Evolutionary conservation across 2,888 invertebrate genomes (phyloP).

Genomic region (Barypeithes pellucidus): DNA sequence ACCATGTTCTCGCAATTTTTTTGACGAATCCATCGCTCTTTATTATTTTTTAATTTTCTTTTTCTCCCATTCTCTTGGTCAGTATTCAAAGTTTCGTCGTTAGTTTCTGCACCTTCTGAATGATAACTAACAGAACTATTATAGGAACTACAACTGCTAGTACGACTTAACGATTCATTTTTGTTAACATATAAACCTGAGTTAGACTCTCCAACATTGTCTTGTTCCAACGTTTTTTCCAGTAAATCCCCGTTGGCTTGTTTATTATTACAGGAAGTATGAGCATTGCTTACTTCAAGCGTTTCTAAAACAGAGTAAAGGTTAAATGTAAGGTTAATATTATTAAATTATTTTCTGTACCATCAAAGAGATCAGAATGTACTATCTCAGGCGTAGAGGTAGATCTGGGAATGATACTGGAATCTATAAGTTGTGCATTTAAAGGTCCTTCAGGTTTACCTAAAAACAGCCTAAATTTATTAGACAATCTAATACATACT

Average conservation of each 20-base stretch:
- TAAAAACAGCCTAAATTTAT: not conserved
- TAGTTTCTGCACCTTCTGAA: not conserved
- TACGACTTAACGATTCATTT: not conserved
- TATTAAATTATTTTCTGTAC: not conserved
- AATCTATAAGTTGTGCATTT: not conserved
- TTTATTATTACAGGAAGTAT: not conserved
- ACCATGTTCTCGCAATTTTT: not conserved
- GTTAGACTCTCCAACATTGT: not conserved
- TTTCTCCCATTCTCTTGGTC: not conserved
- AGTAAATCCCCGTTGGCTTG: not conserved
- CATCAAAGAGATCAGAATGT: not conserved
- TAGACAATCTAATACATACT: not conserved
- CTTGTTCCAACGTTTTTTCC: not conserved
- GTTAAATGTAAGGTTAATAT: not conserved
- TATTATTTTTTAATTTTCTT: not conserved
- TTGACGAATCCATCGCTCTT: not conserved
- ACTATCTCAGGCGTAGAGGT: too few relatives aligned
- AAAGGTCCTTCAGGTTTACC: not conserved
- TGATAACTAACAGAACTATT: too few relatives aligned
- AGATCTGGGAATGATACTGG: too few relatives aligned
- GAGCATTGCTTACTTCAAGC: not conserved
- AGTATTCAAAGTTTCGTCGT: not conserved
- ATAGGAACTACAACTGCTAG: not conserved
- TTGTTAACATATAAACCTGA: not conserved
- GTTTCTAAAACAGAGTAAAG: not conserved